Conservation (phyloP, 2,888 invertebrate genomes). For the Antitype chi region DNA sequence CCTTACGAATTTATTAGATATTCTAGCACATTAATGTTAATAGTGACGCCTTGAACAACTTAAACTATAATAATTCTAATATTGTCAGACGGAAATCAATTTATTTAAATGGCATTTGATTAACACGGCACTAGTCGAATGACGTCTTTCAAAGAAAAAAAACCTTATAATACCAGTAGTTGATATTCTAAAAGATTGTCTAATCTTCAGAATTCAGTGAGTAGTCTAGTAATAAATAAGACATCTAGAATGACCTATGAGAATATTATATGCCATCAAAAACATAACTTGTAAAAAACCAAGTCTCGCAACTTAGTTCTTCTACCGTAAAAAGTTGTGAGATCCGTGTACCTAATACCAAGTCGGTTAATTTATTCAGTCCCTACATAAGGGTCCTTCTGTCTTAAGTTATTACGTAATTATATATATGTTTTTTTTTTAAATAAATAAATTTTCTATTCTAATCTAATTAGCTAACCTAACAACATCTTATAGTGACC, state of each 20-base stretch:
- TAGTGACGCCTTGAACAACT: conserved; percentile 1
- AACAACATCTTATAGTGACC: too few species aligned
- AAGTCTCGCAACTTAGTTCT: too few species aligned
- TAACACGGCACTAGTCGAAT: conserved; percentile 17
- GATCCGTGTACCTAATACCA: too few species aligned
- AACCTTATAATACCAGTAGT: conserved; percentile 23
- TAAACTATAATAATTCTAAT: conserved; percentile 25
- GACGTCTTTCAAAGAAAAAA: conserved; percentile 37
- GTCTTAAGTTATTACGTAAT: too few species aligned
- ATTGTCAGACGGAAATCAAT: conserved; percentile 30
- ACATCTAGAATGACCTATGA: neutral
- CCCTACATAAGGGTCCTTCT: too few species aligned
- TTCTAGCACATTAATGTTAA: neutral
- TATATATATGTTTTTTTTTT: too few species aligned
- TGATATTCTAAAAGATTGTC: conserved; percentile 28
- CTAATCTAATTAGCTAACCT: too few species aligned
- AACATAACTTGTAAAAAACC: too few species aligned
- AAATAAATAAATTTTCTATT: too few species aligned
- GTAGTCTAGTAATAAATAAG: neutral
- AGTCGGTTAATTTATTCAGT: too few species aligned
- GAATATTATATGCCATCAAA: neutral
- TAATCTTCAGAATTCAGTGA: conserved; percentile 5
- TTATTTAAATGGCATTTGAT: conserved; percentile 49
- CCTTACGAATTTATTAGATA: neutral
- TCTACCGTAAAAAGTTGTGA: too few species aligned